These are phyloP conservation scores for Eueides isabella DNA, from an alignment of 1,140 invertebrate species.

Conservation along the genomic window DNA sequence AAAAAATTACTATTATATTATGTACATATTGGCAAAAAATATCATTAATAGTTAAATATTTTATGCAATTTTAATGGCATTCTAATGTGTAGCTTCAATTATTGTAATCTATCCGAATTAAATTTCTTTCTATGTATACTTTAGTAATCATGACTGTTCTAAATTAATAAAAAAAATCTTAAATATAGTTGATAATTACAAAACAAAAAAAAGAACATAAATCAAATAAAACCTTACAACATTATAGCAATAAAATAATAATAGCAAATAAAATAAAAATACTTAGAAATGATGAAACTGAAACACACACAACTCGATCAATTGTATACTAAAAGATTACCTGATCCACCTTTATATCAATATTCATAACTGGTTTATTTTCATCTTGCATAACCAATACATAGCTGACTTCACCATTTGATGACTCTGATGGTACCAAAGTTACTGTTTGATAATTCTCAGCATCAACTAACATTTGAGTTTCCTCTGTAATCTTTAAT, in stretches of 20 bases:
- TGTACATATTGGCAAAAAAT: too few species aligned
- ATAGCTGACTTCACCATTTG: conserved; percentile 93
- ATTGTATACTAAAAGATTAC: conserved; percentile 55
- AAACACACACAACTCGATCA: background rate
- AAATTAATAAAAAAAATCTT: too few species aligned
- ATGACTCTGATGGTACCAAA: conserved; percentile 91
- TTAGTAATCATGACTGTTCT: too few species aligned
- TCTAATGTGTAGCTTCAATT: too few species aligned
- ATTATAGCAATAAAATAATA: background rate
- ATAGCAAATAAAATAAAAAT: conserved; percentile 21
- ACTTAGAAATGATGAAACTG: conserved; percentile 15
- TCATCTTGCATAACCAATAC: conserved; percentile 93
- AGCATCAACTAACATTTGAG: conserved; percentile 67
- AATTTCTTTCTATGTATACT: too few species aligned
- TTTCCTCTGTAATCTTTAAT: conserved; percentile 49
- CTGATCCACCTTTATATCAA: conserved; percentile 66
- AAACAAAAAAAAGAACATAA: too few species aligned
- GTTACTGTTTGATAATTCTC: conserved; percentile 92
- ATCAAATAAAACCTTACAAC: background rate
- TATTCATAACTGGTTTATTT: conserved; percentile 61
- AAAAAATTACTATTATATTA: background rate
- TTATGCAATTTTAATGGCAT: background rate
- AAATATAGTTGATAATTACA: too few species aligned
- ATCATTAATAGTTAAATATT: too few species aligned
- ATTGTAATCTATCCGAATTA: too few species aligned